Conservation (phyloP, 2,113 vertebrate species). For the Hymenochirus boettgeri region DNA sequence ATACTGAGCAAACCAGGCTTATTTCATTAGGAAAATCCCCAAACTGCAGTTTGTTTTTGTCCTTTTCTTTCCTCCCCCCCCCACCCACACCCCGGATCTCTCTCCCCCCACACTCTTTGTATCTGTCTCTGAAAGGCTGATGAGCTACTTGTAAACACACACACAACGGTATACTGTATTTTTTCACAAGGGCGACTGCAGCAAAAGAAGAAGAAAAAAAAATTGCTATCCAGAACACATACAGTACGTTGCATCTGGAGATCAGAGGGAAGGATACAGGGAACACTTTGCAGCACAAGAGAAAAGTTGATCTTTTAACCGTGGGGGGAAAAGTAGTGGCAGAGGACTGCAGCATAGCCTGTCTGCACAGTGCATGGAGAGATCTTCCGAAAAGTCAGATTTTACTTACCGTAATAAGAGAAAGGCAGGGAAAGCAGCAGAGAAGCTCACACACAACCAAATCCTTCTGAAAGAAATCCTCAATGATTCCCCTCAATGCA, state of each 20-base stretch:
- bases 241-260: slow-evolving; percentile 1
- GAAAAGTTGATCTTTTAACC: slow-evolving; percentile 44
- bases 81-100: not conserved
- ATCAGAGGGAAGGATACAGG: slow-evolving; percentile 13
- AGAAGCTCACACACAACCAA: slow-evolving; percentile 43
- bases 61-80: slow-evolving; percentile 24
- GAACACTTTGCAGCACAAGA: slow-evolving; percentile 15
- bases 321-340: slow-evolving; percentile 48
- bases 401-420: slow-evolving; percentile 54
- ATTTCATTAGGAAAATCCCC: slow-evolving; percentile 18
- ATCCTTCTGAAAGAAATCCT: slow-evolving; percentile 50
- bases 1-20: not conserved
- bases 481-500: slow-evolving; percentile 34
- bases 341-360: slow-evolving; percentile 51
- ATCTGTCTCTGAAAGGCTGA: slow-evolving; percentile 48
- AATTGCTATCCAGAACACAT: slow-evolving; percentile 37
- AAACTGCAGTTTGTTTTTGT: slow-evolving; percentile 51
- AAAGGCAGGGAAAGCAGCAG: slow-evolving; percentile 19
- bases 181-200: slow-evolving; percentile 53
- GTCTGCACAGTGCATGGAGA: not conserved
- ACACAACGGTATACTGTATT: slow-evolving; percentile 42
- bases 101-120: slow-evolving; percentile 49
- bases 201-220: slow-evolving; percentile 50
- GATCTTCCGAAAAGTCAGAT: slow-evolving; percentile 41
- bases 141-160: slow-evolving; percentile 64